These are phyloP conservation scores for Paraescarpia echinospica DNA, from an alignment of 1,140 invertebrate species.

Conservation along the genomic window DNA sequence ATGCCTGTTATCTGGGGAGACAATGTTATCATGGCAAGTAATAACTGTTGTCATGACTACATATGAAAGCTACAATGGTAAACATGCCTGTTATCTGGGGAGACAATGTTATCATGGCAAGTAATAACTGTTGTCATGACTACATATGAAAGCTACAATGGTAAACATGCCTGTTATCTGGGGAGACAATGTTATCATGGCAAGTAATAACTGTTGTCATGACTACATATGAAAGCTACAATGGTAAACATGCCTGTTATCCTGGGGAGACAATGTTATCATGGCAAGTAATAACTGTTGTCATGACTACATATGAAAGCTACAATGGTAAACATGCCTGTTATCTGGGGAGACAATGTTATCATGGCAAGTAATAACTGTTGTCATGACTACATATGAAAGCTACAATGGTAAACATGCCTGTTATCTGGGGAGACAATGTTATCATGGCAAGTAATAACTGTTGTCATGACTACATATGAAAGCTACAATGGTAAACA, in stretches of 20 bases:
- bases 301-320: background rate
- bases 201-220: background rate
- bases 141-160: background rate
- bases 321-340: background rate
- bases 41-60: no score
- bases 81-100: no score
- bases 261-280: background rate
- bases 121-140: no score
- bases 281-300: background rate
- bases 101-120: no score
- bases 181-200: background rate
- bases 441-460: background rate
- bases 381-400: background rate
- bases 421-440: background rate
- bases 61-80: no score
- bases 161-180: background rate
- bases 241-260: background rate
- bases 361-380: background rate
- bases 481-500: no score
- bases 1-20: no score
- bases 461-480: background rate
- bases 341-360: background rate
- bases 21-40: no score
- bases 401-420: background rate
- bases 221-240: background rate